Base-by-base conservation (phyloP, 2,888 invertebrate genomes). In the Cyrtodaria siliqua region DNA sequence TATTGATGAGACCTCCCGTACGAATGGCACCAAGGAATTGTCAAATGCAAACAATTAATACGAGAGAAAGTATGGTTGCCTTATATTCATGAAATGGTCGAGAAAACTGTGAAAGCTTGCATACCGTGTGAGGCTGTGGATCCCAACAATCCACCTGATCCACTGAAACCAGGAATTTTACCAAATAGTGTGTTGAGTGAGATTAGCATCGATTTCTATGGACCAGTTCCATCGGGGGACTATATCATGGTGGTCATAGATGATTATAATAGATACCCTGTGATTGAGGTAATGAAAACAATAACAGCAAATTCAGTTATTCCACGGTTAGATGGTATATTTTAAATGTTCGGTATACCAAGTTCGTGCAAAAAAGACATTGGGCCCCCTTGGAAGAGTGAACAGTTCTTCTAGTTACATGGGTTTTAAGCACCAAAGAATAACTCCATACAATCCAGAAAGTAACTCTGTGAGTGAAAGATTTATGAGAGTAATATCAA, bases 61-160 rank as follows among this genome's bases (percentile, higher is more conserved):
- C 47, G 83, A 38, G 82, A 79, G 44, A 86, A 84, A 24, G 82
- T 86, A 9, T 87, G 81, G 84, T 87, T 85, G 47, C 80, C 84
- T 20, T 66, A 72, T 8, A 80, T 85, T 3, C 82, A 86, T 63
- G 47, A 59, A 40, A 40, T 75, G 47, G 83, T 81, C 9, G 84
- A 86, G 57, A 57, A 64, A 24, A 23, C 57, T 53, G 63, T 63
- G 3, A 70, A 61, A 52, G 47, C 52, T n/a, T 83, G 80, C 40
- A 62, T 81, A 29, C 79, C 83, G 18, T 83, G 80, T 42, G 63
- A 74, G 44, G 71, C 77, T 33, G 56, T 72, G 2, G 53, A 62
- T 16, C 63, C 64, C 33, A 64, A 60, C 2, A 71, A 42, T 20
- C 61, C 55, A 23, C 56, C 61, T 50, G 76, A 76, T 57, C 66